Percentiles rank a stretch among this genome's conserved stretches.
phyloP scores from a whole-genome alignment of 2,797 vertebrate genomes.

The Macropodus opercularis region DNA sequence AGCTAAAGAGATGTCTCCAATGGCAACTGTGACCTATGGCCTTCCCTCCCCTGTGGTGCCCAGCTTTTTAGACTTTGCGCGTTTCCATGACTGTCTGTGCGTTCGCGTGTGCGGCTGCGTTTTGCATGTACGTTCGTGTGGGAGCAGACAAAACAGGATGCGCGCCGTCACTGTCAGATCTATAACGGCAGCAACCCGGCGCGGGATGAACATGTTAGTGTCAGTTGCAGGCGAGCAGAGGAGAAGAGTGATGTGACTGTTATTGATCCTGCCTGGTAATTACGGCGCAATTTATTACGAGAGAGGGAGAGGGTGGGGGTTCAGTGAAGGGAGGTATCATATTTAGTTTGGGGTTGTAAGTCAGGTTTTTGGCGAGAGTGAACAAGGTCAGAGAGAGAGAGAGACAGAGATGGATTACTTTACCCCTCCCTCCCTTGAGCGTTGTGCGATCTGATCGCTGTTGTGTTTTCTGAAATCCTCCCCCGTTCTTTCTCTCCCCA shows the following conservation, averaged over 20 bases:
- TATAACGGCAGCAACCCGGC: slow-evolving; percentile 59
- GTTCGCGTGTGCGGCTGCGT: slow-evolving; percentile 23
- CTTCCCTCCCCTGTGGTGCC: slow-evolving; percentile 50
- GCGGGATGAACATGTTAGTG: slow-evolving; percentile 77
- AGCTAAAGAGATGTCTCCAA: slow-evolving; percentile 70
- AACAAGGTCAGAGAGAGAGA: slow-evolving; percentile 83
- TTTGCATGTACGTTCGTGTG: slow-evolving; percentile 38
- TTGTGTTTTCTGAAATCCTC: slow-evolving; percentile 66
- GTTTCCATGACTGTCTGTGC: slow-evolving; percentile 22
- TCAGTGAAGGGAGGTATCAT: slow-evolving; percentile 73
- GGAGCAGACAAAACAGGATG: slow-evolving; percentile 46
- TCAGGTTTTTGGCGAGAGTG: slow-evolving; percentile 78
- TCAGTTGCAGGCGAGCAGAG: slow-evolving; percentile 68
- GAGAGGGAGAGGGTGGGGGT: slow-evolving; percentile 40
- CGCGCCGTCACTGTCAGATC: slow-evolving; percentile 67
- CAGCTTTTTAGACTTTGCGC: slow-evolving; percentile 28
- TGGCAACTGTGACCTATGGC: slow-evolving; percentile 73
- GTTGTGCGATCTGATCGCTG: slow-evolving; percentile 78
- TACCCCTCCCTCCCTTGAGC: slow-evolving; percentile 74
- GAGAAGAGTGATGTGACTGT: slow-evolving; percentile 77
- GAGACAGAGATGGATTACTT: slow-evolving; percentile 73
- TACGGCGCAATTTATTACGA: slow-evolving; percentile 81
- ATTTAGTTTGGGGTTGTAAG: slow-evolving; percentile 86
- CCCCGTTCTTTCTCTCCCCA: slow-evolving; percentile 13
- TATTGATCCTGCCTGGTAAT: slow-evolving; percentile 79